phyloP scores from a whole-genome alignment of 2,797 vertebrate species.

The Pseudochirops cupreus region DNA sequence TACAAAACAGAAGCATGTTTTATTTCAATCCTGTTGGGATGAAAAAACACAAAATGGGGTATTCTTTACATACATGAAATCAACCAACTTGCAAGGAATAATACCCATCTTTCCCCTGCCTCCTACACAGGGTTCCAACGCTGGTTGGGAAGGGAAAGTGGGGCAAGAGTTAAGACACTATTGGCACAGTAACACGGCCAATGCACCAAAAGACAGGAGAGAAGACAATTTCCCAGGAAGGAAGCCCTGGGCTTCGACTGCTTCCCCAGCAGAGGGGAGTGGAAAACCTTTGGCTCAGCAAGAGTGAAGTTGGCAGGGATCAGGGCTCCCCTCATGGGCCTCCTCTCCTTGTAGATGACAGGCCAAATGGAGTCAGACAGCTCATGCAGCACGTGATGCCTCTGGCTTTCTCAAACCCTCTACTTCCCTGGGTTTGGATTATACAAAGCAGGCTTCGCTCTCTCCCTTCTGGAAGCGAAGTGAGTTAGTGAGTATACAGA shows the following conservation, averaged over 20 bases:
- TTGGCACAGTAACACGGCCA: slow-evolving; percentile 82
- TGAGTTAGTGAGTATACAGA: slow-evolving; percentile 65
- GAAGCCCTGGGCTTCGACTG: slow-evolving; percentile 70
- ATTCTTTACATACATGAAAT: slow-evolving; percentile 65
- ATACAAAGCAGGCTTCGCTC: slow-evolving; percentile 28
- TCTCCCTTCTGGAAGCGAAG: slow-evolving; percentile 62
- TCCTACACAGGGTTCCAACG: slow-evolving; percentile 50
- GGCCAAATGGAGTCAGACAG: slow-evolving; percentile 41
- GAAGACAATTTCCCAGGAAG: slow-evolving; percentile 60
- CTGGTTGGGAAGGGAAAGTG: slow-evolving; percentile 74
- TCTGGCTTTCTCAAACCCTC: slow-evolving; percentile 40
- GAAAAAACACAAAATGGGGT: slow-evolving; percentile 66
- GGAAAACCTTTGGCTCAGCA: slow-evolving; percentile 77
- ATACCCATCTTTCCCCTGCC: slow-evolving; percentile 54
- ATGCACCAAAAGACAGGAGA: slow-evolving; percentile 80
- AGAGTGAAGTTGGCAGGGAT: slow-evolving; percentile 68
- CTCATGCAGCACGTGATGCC: slow-evolving; percentile 18
- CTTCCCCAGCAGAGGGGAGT: slow-evolving; percentile 50
- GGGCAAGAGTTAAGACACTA: slow-evolving; percentile 86
- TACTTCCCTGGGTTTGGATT: slow-evolving; percentile 38
- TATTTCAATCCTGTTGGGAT: slow-evolving; percentile 77
- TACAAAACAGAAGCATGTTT: slow-evolving; percentile 79
- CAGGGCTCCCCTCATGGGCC: slow-evolving; percentile 51
- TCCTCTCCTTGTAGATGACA: slow-evolving; percentile 40
- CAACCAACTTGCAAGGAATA: slow-evolving; percentile 61